Evolutionary conservation across 2,888 invertebrate species (phyloP), one percentile per base, ranked within the genome.

Genomic region (Plagodis dolabraria): DNA sequence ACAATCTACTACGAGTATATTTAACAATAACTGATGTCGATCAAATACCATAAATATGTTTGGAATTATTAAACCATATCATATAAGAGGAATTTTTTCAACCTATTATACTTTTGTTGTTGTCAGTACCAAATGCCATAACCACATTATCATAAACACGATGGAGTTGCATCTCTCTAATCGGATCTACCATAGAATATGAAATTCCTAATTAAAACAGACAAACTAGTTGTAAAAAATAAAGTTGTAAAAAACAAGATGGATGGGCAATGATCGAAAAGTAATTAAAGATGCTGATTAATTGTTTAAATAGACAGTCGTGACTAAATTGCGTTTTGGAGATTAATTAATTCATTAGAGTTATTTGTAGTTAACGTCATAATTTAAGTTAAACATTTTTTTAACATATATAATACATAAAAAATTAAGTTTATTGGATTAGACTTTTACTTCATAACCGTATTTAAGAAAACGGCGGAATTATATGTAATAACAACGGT

Each of bases 131-230:
- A 74, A 81, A 81, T 80, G 85, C 85, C 84, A 78, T 83, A 81
- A 80, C 80, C 79, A 68, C 77, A 82, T 82, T 85, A 85, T 83
- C 84, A 83, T 86, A 86, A 79, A 84, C 79, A 78, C 75, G 80
- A 85, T 82, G 83, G 85, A 86, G 86, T 85, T 86, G 82, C 83
- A 82, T 83, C 85, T 84, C 81, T 80, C 80, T 86, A 85, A 86
- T 85, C 83, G 77, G 74, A 62, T 62, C 59, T 63, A 65, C 69
- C 81, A 83, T 68, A 84, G 85, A 86, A 57, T 81, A 80, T 36
- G 38, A 55, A 72, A 66, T 67, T 47, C 66, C 64, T 59, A 66
- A 52, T 65, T 59, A 45, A 22, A 63, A 65, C 65, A 63, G 66
- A 68, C 47, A 47, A 7, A 45, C 46, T 53, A 56, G 51, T 38